phyloP scores from a whole-genome alignment of 1,140 invertebrate genomes.

The Drosophila miranda region DNA sequence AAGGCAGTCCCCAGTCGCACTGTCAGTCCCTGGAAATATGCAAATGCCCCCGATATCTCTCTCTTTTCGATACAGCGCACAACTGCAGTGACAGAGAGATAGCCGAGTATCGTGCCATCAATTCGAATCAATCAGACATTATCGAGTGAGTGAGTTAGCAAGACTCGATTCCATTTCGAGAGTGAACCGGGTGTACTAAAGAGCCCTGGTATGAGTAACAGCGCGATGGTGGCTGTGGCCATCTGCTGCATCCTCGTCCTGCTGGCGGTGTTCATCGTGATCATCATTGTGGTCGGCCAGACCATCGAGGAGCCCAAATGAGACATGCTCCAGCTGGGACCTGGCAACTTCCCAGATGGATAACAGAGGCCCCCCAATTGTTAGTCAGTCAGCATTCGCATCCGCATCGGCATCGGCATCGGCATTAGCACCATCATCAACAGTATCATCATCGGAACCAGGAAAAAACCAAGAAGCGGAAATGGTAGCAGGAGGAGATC shows the following conservation, averaged over 20 bases:
- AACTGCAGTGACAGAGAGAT: not conserved
- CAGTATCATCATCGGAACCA: constrained; percentile 8
- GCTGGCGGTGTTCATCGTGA: constrained; percentile 89
- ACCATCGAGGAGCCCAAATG: constrained; percentile 85
- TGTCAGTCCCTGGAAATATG: constrained; percentile 35
- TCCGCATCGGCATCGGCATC: constrained; percentile 16
- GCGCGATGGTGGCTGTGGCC: constrained; percentile 88
- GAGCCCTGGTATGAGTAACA: constrained; percentile 76
- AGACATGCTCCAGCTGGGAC: constrained; percentile 83
- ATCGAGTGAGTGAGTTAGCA: constrained; percentile 6
- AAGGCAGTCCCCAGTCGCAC: constrained; percentile 1
- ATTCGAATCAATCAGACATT: constrained; percentile 12
- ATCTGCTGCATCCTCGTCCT: constrained; percentile 90
- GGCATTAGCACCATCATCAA: constrained; percentile 27
- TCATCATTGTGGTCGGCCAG: constrained; percentile 90
- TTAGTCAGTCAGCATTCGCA: constrained; percentile 47
- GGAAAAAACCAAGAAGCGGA: constrained; percentile 5
- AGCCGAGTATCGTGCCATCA: too few relatives aligned
- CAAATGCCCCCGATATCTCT: constrained; percentile 21
- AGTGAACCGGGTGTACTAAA: constrained; percentile 12
- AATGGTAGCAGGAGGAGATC: not conserved
- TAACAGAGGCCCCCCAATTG: constrained; percentile 79
- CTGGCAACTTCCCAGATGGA: constrained; percentile 82
- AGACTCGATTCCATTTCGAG: constrained; percentile 12
- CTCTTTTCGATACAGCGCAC: constrained; percentile 30